Conservation (phyloP, 2,888 invertebrate genomes). For the Autographa gamma region DNA sequence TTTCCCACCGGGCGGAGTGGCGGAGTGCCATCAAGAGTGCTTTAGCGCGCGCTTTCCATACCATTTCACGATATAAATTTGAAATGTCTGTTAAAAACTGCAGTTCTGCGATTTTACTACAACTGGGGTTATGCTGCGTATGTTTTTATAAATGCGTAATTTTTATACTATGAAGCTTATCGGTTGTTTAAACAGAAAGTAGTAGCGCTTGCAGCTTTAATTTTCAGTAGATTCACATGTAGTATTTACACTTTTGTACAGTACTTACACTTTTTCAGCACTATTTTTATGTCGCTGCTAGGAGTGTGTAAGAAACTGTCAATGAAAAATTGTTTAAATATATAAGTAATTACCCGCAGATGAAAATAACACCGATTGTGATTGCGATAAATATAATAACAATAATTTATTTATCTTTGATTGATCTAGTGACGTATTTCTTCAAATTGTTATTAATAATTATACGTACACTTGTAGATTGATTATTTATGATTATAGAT, state of each 20-base stretch:
- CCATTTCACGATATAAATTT: constrained; percentile 68
- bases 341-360: background rate
- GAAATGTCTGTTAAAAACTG: constrained; percentile 60
- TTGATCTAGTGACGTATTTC: background rate
- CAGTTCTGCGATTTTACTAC: constrained; percentile 23
- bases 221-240: no score
- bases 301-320: background rate
- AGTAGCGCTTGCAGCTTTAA: no score
- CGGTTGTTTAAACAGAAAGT: no score
- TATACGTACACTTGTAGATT: no score
- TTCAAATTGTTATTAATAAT: background rate
- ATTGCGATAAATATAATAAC: background rate
- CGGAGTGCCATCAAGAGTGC: constrained; percentile 60
- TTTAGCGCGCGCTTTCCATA: constrained; percentile 61
- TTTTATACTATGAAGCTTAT: background rate
- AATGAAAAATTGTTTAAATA: background rate
- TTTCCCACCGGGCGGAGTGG: constrained; percentile 57
- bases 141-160: background rate
- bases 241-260: no score
- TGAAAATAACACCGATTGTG: background rate
- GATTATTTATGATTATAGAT: no score
- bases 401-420: background rate
- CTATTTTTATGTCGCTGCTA: background rate
- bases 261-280: background rate
- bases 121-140: background rate